Evolutionary conservation across 2,888 invertebrate species (phyloP), one percentile per base, ranked within the genome.

Genomic region (Chrysodeixis includens): DNA sequence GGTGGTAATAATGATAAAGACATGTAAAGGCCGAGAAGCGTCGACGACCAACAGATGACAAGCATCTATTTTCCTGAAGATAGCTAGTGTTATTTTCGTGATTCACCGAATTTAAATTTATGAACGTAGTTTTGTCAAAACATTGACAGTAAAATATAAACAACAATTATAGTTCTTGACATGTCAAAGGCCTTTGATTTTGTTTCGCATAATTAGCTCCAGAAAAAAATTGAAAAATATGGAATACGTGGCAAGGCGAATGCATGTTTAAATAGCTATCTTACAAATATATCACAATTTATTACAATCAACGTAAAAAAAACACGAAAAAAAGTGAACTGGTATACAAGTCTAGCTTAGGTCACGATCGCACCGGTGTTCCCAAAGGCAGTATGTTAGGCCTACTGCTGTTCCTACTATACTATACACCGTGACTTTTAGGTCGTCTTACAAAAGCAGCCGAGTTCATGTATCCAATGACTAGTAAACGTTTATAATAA

Each of bases 171-270:
- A 12, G 58, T 52, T 18, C 26, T 67, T 18, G 66, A 67, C 20
- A 67, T 67, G 66, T 58, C 52, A 9, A 66, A 66, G 46, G 65
- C 65, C 18, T 66, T 66, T 26, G 66, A 66, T 40, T 66, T 56
- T 30, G 66, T 67, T 8, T 14, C 14, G 1, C 66, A 67, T 46
- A 14, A 54, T 1, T 40, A 20, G 12, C 30, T 67, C 8, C n/a
- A 58, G 16, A 16, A 32, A 30, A 59, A 59, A 53, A 10, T 9
- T 30, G 18, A 53, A 22, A 26, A 30, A 30, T 53, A 53, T 22
- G 53, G 53, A 9, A 22, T 53, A n/a, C 49, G 62, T 9, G 61
- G 61, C 5, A n/a, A n/a, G 9, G 52, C 51, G 1, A 16, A 22
- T 20, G n/a, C 51, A 32, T 55, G 30, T 30, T 14, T 53, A 53